Conservation (phyloP, 1,140 invertebrate species). For the Lepidostoma basale region DNA sequence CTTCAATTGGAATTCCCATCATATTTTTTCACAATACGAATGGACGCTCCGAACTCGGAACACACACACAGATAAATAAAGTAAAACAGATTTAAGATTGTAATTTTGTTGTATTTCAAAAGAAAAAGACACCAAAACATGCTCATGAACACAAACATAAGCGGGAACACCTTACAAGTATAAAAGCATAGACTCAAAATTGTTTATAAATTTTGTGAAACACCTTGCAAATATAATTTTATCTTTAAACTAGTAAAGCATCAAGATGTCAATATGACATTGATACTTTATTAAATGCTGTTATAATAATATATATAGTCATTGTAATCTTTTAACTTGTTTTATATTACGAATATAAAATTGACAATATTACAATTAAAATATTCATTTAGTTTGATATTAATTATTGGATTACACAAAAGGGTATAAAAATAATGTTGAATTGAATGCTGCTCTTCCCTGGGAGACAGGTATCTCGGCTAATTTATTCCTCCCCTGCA, state of each 20-base stretch:
- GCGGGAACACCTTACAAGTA: conserved; percentile 33
- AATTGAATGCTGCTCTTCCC: not conserved
- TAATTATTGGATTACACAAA: not conserved
- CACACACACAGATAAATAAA: conserved; percentile 32
- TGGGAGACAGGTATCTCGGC: not conserved
- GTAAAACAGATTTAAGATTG: conserved; percentile 40
- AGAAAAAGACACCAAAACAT: conserved; percentile 42
- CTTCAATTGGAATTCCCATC: conserved; percentile 42
- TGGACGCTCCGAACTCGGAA: conserved; percentile 12
- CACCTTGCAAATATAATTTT: not conserved
- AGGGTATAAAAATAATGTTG: conserved; percentile 39
- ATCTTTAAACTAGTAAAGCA: not conserved
- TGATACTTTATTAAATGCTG: not conserved
- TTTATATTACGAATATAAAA: too few relatives aligned
- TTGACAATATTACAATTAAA: conserved; percentile 5
- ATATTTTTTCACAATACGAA: conserved; percentile 42
- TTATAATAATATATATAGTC: too few relatives aligned
- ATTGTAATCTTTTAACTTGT: conserved; percentile 6
- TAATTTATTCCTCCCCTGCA: conserved; percentile 5
- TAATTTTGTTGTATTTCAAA: conserved; percentile 45
- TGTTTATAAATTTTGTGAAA: conserved; percentile 10
- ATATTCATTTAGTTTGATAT: not conserved
- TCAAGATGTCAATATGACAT: conserved; percentile 30
- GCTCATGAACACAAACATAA: conserved; percentile 38
- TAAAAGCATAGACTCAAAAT: conserved; percentile 29